A percentile compares a stretch with the other conserved stretches of the same genome.
Conservation (phyloP, 2,888 invertebrate species). For the Isoperla grammatica region DNA sequence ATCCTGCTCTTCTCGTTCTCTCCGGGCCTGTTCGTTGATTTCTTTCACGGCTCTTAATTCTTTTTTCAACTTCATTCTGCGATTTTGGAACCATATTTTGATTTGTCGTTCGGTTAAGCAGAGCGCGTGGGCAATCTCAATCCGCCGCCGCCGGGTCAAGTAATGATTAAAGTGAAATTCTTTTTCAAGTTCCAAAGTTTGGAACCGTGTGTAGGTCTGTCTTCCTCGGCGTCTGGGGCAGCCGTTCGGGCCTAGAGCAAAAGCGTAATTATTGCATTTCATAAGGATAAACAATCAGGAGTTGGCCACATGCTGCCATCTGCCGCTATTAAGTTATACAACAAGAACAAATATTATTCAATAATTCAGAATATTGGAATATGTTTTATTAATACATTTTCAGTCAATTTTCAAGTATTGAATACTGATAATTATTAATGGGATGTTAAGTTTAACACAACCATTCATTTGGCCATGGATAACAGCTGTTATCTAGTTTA, state of each 20-base stretch:
- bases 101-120: conserved; percentile 95
- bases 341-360: no score
- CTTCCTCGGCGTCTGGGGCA: conserved; percentile 90
- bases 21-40: conserved; percentile 88
- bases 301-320: no score
- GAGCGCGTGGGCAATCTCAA: conserved; percentile 94
- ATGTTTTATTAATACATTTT: no score
- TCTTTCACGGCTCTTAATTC: conserved; percentile 91
- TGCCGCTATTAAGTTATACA: no score
- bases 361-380: no score
- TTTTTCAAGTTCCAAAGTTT: conserved; percentile 95
- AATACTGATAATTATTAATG: no score
- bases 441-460: no score
- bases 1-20: conserved; percentile 86
- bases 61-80: conserved; percentile 95
- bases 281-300: no score
- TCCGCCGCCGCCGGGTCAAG: conserved; percentile 89
- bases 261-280: not conserved
- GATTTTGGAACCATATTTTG: conserved; percentile 96
- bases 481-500: no score
- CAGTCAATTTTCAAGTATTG: no score
- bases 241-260: conserved; percentile 81
- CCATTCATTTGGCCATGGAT: no score
- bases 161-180: conserved; percentile 99
- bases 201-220: conserved; percentile 97